Base-by-base conservation (phyloP, 2,113 vertebrate species). In the Gambusia holbrooki region DNA sequence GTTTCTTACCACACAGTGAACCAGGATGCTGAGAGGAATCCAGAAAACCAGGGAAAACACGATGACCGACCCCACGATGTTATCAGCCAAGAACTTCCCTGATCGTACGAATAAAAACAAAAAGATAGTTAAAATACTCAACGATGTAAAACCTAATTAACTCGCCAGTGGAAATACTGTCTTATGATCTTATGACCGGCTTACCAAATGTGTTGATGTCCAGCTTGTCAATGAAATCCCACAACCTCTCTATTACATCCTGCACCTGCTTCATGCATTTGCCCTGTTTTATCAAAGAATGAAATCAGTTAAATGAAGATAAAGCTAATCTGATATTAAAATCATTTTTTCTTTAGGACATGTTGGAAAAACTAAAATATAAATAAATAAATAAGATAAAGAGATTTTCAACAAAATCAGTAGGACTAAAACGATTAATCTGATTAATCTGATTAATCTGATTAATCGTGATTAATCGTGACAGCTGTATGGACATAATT, bases 211-310 rank as follows among this genome's bases (percentile, higher is more conserved):
- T 99, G 75, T 99, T 99, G 85, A 99, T 99, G 90, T 98, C 95
- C 78, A 99, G 93, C 71, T 98, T 96, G 90, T 99, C 98, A n/a
- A 99, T 99, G 84, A 99, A 99, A 89, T 97, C 97, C 98, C 98
- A 99, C 74, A 99, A 92, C 58, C 98, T 93, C 85, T 99, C 98
- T 0, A 99, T 98, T 61, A 98, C 97, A 32, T 99, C 98, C 91
- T 99, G 98, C 3, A 99, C 97, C 75, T 96, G 96, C 86, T 99
- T 99, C 94, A 99, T 97, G 0, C 98, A 99, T 85, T 98, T 99
- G 25, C 97, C 97, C 98, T 99, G 71, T 29, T 82, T 58, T 12
- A 28, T 45, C 19, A 70, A 63, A 5, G 77, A 25, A 45, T 3
- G 5, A 48, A 19, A 17, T 2, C 45, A 48, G 45, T 48, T 48